A percentile compares a stretch with the other conserved stretches of the same genome.
Evolutionary conservation across 2,113 vertebrate genomes (phyloP).

Genomic region (Bubalus kerabau): DNA sequence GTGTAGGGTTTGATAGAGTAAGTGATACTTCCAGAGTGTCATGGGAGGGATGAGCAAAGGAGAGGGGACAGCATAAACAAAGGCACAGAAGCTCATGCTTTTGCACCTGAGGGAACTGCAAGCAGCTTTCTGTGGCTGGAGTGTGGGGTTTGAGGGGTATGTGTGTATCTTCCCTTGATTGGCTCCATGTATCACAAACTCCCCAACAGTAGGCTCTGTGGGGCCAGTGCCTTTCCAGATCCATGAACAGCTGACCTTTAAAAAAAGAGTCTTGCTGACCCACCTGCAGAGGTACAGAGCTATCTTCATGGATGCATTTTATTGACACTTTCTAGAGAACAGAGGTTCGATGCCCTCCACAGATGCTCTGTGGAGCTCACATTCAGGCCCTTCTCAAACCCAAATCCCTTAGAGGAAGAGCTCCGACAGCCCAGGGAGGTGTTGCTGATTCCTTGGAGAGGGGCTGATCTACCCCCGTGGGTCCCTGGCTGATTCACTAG

Average conservation of each 20-base stretch:
- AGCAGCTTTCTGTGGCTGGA: not conserved
- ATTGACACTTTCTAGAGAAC: not conserved
- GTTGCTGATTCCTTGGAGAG: not conserved
- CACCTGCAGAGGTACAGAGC: not conserved
- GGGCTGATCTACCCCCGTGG: accelerated
- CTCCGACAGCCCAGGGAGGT: not conserved
- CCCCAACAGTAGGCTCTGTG: not conserved
- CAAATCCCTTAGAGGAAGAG: not conserved
- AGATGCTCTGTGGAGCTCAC: not conserved
- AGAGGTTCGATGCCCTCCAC: not conserved
- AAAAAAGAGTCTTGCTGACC: not conserved
- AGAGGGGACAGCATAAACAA: not conserved
- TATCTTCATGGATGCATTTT: not conserved
- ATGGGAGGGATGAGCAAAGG: not conserved
- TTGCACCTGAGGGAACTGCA: not conserved
- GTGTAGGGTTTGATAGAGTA: not conserved
- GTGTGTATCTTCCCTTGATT: not conserved
- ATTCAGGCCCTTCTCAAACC: not conserved
- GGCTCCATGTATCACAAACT: not conserved
- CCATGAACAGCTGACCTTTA: not conserved
- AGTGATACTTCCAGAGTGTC: not conserved
- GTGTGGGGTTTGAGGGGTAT: not conserved
- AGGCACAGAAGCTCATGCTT: not conserved
- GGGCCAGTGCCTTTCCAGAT: not conserved
- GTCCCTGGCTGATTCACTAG: not conserved